Conservation (phyloP, 2,888 invertebrate species). For the Metallyticus violacea region DNA sequence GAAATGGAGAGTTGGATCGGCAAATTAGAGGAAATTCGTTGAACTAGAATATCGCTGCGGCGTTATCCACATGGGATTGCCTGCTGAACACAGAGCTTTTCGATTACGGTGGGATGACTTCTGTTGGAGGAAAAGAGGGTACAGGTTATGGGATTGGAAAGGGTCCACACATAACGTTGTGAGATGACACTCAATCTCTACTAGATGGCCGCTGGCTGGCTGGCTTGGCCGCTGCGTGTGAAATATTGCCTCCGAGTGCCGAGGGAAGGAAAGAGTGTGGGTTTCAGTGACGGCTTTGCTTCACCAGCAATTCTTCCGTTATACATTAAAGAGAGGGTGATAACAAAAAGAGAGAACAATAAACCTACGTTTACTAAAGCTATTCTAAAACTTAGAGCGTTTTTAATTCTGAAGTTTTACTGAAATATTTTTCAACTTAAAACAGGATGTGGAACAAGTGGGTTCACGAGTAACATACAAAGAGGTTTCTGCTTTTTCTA, state of each 20-base stretch:
- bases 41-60: background rate
- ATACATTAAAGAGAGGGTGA: background rate
- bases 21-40: background rate
- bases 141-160: background rate
- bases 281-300: background rate
- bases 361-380: too few relatives aligned
- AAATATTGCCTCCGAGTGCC: background rate
- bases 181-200: background rate
- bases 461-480: too few relatives aligned
- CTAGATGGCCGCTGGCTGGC: background rate
- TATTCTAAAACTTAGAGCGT: too few relatives aligned
- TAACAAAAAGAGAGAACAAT: background rate
- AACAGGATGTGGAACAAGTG: too few relatives aligned
- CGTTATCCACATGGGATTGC: too few relatives aligned
- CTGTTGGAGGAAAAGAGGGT: background rate
- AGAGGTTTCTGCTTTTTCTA: too few relatives aligned
- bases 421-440: too few relatives aligned
- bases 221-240: background rate
- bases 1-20: too few relatives aligned
- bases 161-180: too few relatives aligned
- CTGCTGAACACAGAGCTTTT: background rate
- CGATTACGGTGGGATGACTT: background rate
- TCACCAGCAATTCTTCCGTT: background rate
- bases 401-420: too few relatives aligned
- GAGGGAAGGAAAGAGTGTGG: background rate